Evolutionary conservation across 2,888 invertebrate species (phyloP).

Genomic region (Trichopria drosophilae): DNA sequence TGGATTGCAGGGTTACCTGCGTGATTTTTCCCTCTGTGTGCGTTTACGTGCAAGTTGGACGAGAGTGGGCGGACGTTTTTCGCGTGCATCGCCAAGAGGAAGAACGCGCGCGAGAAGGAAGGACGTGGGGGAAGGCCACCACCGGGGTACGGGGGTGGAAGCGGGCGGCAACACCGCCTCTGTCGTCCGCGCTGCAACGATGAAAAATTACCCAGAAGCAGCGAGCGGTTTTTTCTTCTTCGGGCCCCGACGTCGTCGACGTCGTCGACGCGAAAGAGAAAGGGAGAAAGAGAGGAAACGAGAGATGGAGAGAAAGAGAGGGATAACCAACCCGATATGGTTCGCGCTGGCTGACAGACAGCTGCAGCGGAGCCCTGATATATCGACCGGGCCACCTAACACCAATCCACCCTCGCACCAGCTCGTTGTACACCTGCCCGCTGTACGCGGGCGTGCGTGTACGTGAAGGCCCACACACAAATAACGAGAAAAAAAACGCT

Average conservation of each 20-base stretch:
- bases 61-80: slow-evolving; percentile 34
- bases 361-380: slow-evolving; percentile 58
- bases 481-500: too few species aligned
- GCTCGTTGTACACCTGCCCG: slow-evolving; percentile 44
- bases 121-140: slow-evolving; percentile 22
- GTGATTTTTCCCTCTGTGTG: not conserved
- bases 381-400: slow-evolving; percentile 56
- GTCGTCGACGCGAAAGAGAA: slow-evolving; percentile 20
- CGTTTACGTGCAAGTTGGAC: slow-evolving; percentile 18
- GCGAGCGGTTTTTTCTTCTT: slow-evolving; percentile 45
- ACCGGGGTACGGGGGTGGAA: slow-evolving; percentile 20
- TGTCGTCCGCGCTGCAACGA: slow-evolving; percentile 54
- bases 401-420: slow-evolving; percentile 36
- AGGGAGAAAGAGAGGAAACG: slow-evolving; percentile 17
- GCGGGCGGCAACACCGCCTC: slow-evolving; percentile 48
- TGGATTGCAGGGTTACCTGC: slow-evolving; percentile 3
- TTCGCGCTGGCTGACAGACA: slow-evolving; percentile 53
- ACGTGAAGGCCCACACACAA: too few species aligned
- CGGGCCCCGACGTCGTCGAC: slow-evolving; percentile 34
- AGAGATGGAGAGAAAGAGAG: slow-evolving; percentile 22
- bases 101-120: slow-evolving; percentile 26
- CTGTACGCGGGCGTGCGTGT: not conserved
- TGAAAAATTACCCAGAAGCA: slow-evolving; percentile 57
- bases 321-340: slow-evolving; percentile 19
- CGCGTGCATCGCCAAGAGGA: slow-evolving; percentile 26